A percentile compares a stretch with the other conserved stretches of the same genome.
phyloP scores from a whole-genome alignment of 2,797 vertebrate species.

The Dipus sagitta region DNA sequence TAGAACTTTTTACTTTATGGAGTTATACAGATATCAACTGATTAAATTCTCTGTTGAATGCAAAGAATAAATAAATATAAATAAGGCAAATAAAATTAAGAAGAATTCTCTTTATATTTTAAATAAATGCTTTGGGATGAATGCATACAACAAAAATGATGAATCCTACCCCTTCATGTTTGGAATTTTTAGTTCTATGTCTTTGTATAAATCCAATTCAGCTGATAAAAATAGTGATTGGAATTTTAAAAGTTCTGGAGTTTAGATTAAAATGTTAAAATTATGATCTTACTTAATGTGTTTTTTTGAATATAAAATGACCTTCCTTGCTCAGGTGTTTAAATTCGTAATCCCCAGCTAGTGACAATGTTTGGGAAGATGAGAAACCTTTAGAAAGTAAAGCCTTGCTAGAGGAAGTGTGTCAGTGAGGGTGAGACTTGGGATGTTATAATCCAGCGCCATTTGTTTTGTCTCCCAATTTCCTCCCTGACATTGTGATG shows the following conservation, averaged over 20 bases:
- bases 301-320: too few relatives aligned
- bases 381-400: too few relatives aligned
- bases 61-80: background rate
- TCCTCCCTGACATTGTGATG: too few relatives aligned
- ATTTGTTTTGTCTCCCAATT: too few relatives aligned
- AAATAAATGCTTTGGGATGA: background rate
- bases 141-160: background rate
- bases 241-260: background rate
- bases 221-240: slow-evolving; percentile 9
- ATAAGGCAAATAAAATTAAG: background rate
- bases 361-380: too few relatives aligned
- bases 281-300: background rate
- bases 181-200: background rate
- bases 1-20: background rate
- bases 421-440: too few relatives aligned
- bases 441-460: too few relatives aligned
- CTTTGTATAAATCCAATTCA: background rate
- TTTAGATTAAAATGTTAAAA: slow-evolving; percentile 42
- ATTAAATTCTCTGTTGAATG: background rate
- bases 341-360: too few relatives aligned
- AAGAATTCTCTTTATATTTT: background rate
- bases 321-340: too few relatives aligned
- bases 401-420: too few relatives aligned
- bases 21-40: background rate
- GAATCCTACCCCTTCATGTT: background rate